Evolutionary conservation across 2,797 vertebrate species (phyloP).

Genomic region (Enteromius viviparus): DNA sequence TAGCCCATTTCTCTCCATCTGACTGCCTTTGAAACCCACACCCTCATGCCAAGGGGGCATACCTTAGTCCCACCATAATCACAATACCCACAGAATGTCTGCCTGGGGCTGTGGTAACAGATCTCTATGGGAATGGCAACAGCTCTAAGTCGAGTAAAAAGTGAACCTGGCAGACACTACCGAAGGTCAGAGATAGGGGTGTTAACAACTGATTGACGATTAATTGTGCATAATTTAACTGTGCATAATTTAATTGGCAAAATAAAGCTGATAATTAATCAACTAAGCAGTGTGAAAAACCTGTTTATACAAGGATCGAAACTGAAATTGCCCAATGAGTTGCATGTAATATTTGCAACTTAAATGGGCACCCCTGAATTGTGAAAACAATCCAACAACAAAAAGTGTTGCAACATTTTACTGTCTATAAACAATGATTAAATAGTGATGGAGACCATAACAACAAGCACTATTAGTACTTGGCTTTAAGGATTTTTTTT

Average conservation of each 20-base stretch:
- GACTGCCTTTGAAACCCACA: conserved; percentile 53
- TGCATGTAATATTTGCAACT: not conserved
- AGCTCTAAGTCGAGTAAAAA: conserved; percentile 33
- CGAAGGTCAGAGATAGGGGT: not conserved
- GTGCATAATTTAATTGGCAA: not conserved
- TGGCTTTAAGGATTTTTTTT: not conserved
- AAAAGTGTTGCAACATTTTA: not conserved
- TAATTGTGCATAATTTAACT: not conserved
- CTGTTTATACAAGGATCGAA: not conserved
- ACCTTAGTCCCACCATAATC: conserved; percentile 37
- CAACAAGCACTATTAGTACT: not conserved
- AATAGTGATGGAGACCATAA: not conserved
- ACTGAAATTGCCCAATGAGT: not conserved
- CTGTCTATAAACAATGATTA: not conserved
- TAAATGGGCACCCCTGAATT: not conserved
- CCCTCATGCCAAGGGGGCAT: conserved; percentile 51
- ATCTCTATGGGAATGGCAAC: conserved; percentile 55
- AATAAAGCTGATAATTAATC: not conserved
- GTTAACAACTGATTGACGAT: not conserved
- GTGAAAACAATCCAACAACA: not conserved
- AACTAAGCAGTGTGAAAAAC: not conserved
- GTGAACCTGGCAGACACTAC: conserved; percentile 36
- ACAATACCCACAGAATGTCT: conserved; percentile 42
- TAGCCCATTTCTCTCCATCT: conserved; percentile 11
- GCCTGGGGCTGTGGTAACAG: conserved; percentile 49